Conservation (phyloP, 2,888 invertebrate genomes). For the Nephrocerus scutellatus region DNA sequence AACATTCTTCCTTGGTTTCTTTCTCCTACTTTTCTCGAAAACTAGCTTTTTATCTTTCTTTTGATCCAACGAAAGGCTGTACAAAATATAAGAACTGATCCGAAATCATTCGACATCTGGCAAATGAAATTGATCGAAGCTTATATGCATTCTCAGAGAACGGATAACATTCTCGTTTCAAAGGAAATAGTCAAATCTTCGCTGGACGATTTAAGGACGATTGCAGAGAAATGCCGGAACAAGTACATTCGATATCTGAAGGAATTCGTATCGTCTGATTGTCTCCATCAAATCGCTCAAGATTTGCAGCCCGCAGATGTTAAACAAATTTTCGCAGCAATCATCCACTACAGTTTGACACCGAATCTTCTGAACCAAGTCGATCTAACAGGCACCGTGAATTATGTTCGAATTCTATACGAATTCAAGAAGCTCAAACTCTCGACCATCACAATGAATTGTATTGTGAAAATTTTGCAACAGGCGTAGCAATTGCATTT, state of each 20-base stretch:
- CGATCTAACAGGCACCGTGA: constrained; percentile 32
- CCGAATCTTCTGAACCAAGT: constrained; percentile 40
- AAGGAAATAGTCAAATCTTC: constrained; percentile 41
- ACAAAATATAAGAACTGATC: constrained; percentile 50
- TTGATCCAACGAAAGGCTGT: constrained; percentile 50
- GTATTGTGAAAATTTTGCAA: constrained; percentile 36
- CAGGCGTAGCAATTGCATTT: constrained; percentile 14
- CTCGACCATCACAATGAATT: constrained; percentile 35
- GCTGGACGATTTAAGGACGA: constrained; percentile 34
- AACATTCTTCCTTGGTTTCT: background rate
- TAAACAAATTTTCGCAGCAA: constrained; percentile 35
- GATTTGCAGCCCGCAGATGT: too few relatives aligned
- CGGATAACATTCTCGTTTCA: constrained; percentile 36
- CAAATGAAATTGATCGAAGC: constrained; percentile 65
- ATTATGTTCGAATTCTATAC: constrained; percentile 37
- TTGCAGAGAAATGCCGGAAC: constrained; percentile 31
- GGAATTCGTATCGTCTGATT: constrained; percentile 33
- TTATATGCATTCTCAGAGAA: constrained; percentile 38
- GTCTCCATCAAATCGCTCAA: constrained; percentile 10
- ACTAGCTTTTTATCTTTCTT: background rate
- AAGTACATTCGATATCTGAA: constrained; percentile 31
- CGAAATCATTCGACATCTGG: constrained; percentile 60
- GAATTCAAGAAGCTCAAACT: constrained; percentile 39
- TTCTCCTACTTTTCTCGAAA: constrained; percentile 18
- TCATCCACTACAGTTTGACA: constrained; percentile 38